Evolutionary conservation across 2,888 invertebrate species (phyloP).

Genomic region (Orchesella flavescens): DNA sequence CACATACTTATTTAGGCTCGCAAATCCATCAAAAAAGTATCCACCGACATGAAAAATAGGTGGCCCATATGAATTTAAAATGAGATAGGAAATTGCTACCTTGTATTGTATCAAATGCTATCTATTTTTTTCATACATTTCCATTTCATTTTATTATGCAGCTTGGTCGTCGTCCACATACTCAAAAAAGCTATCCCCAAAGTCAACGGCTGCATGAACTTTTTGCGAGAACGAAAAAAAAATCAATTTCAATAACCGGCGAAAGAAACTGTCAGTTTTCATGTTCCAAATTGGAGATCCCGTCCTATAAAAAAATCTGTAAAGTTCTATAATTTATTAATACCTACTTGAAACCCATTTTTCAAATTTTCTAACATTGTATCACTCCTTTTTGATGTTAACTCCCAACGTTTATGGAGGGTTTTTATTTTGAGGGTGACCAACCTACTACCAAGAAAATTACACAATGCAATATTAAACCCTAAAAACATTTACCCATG

Average conservation of each 20-base stretch:
- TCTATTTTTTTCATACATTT: background rate
- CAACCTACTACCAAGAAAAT: slow-evolving; percentile 28
- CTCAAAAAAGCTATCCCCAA: background rate
- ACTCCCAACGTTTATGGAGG: slow-evolving; percentile 11
- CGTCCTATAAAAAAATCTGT: slow-evolving; percentile 11
- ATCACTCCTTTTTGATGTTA: slow-evolving; percentile 44
- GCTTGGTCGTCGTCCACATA: background rate
- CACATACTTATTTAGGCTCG: too few relatives aligned
- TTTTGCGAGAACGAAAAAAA: slow-evolving; percentile 1
- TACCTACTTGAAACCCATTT: slow-evolving; percentile 22
- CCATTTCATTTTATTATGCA: background rate
- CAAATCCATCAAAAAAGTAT: background rate
- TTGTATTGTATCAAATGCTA: slow-evolving; percentile 19
- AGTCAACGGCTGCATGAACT: background rate
- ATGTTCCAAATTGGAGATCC: slow-evolving; percentile 18
- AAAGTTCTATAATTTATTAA: slow-evolving; percentile 26
- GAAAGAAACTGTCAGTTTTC: slow-evolving; percentile 36
- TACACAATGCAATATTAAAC: background rate
- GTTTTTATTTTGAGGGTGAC: slow-evolving; percentile 13
- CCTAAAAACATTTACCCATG: too few relatives aligned
- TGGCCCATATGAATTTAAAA: slow-evolving; percentile 54
- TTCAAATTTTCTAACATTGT: slow-evolving; percentile 38
- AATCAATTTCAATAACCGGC: slow-evolving; percentile 17
- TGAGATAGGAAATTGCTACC: slow-evolving; percentile 34
- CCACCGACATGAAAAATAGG: slow-evolving; percentile 52